Conservation (phyloP, 2,888 invertebrate species). For the Pogonocherus hispidulus region DNA sequence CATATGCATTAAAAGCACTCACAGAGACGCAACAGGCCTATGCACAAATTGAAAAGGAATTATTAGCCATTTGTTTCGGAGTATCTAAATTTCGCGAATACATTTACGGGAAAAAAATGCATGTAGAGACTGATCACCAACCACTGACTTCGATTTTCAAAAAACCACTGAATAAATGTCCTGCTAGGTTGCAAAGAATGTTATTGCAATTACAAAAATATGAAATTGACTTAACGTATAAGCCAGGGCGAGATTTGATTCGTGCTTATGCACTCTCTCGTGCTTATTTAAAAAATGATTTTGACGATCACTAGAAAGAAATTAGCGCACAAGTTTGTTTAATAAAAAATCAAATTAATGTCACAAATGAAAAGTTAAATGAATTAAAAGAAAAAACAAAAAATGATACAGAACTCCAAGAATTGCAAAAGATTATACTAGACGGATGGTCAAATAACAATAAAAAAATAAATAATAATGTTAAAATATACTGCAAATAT, state of each 20-base stretch:
- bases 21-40: slow-evolving; percentile 56
- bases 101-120: slow-evolving; percentile 15
- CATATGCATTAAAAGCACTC: slow-evolving; percentile 59
- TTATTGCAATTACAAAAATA: slow-evolving; percentile 36
- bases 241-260: slow-evolving; percentile 34
- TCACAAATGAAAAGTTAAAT: no score
- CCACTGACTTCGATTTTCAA: slow-evolving; percentile 25
- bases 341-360: no score
- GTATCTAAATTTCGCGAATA: neutral
- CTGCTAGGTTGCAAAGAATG: slow-evolving; percentile 36
- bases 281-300: no score
- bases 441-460: no score
- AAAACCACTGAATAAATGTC: slow-evolving; percentile 31
- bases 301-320: no score
- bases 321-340: no score
- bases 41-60: slow-evolving; percentile 64
- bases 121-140: slow-evolving; percentile 50
- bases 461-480: no score
- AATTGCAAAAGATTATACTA: no score
- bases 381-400: no score
- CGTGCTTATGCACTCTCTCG: slow-evolving; percentile 42
- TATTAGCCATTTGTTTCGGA: slow-evolving; percentile 58
- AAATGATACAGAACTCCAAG: no score
- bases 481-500: no score
- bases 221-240: slow-evolving; percentile 30